Percentiles rank a stretch among this genome's conserved stretches.
Conservation (phyloP, 2,888 invertebrate genomes). For the Pinctada fucata region DNA sequence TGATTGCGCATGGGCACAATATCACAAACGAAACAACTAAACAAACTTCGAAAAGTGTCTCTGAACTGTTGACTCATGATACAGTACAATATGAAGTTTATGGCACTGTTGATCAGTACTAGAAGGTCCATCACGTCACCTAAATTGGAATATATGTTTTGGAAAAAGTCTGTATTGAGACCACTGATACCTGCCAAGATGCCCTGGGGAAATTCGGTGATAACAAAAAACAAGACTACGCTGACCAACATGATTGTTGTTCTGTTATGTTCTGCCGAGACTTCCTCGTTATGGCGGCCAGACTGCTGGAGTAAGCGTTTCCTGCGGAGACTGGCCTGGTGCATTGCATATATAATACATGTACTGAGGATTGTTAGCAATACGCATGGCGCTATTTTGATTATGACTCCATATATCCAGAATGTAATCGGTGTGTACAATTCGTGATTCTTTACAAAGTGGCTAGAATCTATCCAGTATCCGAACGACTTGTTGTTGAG, state of each 20-base stretch:
- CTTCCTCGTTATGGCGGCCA: constrained; percentile 69
- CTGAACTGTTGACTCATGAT: constrained; percentile 96
- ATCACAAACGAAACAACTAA: constrained; percentile 38
- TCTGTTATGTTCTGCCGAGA: constrained; percentile 80
- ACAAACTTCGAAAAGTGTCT: constrained; percentile 76
- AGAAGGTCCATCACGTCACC: constrained; percentile 92
- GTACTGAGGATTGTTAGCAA: constrained; percentile 84
- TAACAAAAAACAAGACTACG: constrained; percentile 89
- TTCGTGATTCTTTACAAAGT: constrained; percentile 57
- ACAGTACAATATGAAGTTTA: constrained; percentile 95
- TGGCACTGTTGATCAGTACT: constrained; percentile 92
- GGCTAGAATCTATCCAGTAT: constrained; percentile 66
- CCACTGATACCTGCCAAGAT: constrained; percentile 83
- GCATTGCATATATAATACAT: constrained; percentile 74
- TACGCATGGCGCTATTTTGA: constrained; percentile 93
- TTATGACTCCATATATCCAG: constrained; percentile 94
- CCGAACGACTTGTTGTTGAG: constrained; percentile 40
- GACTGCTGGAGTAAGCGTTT: constrained; percentile 69
- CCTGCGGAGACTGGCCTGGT: constrained; percentile 68
- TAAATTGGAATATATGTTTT: constrained; percentile 80
- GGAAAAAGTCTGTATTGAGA: constrained; percentile 80
- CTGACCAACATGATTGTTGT: constrained; percentile 93
- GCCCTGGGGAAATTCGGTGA: constrained; percentile 93
- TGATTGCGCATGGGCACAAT: constrained; percentile 37
- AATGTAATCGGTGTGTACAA: constrained; percentile 82